Conservation (phyloP, 2,113 vertebrate genomes). For the Mormyrus iriodes region DNA sequence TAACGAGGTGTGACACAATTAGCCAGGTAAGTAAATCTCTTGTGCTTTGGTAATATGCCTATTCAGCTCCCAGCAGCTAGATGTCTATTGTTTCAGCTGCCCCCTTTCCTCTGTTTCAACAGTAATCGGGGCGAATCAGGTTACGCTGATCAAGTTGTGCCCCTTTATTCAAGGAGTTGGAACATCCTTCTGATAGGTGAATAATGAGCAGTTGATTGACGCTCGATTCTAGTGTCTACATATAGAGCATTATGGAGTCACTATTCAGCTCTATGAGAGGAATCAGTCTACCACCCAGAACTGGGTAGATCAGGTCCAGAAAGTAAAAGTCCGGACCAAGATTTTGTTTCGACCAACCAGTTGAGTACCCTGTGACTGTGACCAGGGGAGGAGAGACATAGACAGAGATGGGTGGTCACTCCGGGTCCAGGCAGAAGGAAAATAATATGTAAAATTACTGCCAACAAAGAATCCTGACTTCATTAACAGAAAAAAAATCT, state of each 20-base stretch:
- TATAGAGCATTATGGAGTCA: not conserved
- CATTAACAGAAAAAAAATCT: not conserved
- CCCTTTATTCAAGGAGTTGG: not conserved
- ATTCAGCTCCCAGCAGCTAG: not conserved
- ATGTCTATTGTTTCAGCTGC: not conserved
- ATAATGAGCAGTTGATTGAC: not conserved
- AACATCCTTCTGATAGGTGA: not conserved
- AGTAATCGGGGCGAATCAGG: not conserved
- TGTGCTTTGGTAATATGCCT: not conserved
- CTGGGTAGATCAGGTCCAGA: not conserved
- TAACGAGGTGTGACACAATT: not conserved
- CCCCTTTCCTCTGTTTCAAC: not conserved
- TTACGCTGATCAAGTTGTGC: not conserved
- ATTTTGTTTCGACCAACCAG: not conserved
- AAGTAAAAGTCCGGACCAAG: not conserved
- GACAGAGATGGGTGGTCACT: conserved; percentile 55
- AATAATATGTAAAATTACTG: not conserved
- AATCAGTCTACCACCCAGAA: not conserved
- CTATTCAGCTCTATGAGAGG: not conserved
- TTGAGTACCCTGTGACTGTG: not conserved
- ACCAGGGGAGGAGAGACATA: conserved; percentile 34
- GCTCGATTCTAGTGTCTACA: not conserved
- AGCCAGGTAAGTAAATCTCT: not conserved
- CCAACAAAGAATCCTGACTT: not conserved
- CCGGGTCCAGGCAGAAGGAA: not conserved